Conservation (phyloP, 2,113 vertebrate species). For the Brachypteracias leptosomus region DNA sequence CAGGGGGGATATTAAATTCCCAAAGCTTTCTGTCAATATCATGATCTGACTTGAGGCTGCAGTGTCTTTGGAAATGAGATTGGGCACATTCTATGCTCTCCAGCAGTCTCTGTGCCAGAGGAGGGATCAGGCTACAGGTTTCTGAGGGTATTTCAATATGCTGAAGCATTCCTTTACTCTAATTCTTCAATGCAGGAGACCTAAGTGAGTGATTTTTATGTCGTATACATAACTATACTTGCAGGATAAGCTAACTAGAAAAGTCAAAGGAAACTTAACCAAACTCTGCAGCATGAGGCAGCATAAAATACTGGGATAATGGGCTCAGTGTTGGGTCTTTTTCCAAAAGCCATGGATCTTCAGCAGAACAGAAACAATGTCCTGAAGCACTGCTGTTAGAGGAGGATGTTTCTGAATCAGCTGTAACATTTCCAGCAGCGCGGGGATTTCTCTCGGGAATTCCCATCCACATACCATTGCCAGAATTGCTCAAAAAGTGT, state of each 20-base stretch:
- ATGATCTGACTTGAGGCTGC: not conserved
- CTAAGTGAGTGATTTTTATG: not conserved
- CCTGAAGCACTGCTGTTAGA: not conserved
- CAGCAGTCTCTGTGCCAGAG: not conserved
- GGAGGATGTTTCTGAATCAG: slow-evolving; percentile 17
- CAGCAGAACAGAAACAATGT: not conserved
- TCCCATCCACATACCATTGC: slow-evolving; percentile 5
- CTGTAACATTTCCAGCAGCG: not conserved
- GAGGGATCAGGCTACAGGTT: slow-evolving; percentile 25
- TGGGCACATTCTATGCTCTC: not conserved
- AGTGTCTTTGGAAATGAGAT: not conserved
- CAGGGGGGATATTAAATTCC: slow-evolving; percentile 52
- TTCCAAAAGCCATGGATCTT: not conserved
- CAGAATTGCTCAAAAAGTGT: not conserved
- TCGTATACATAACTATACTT: not conserved
- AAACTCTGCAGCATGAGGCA: not conserved
- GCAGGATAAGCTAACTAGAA: not conserved
- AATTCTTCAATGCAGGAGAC: not conserved
- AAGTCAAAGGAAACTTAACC: not conserved
- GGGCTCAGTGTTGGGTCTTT: not conserved
- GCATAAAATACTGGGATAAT: not conserved
- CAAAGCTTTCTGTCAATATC: not conserved
- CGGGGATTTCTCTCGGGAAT: slow-evolving; percentile 40
- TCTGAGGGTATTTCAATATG: not conserved
- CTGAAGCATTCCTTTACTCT: slow-evolving; percentile 17